These are phyloP conservation scores for Leiothrix lutea DNA, from an alignment of 2,113 vertebrate genomes.

Conservation along the genomic window DNA sequence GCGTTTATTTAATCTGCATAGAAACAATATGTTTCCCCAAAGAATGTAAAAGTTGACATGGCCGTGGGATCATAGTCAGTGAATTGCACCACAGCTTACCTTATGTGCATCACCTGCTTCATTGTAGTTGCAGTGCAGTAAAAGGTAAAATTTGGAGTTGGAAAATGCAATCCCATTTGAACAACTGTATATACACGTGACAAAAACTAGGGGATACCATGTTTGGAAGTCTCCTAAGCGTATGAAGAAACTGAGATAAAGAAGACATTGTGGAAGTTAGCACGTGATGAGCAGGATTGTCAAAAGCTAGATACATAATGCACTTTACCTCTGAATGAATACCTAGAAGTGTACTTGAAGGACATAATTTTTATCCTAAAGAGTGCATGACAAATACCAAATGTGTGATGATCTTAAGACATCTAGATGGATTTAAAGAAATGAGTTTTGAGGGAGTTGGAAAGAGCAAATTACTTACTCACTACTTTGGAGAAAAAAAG, in stretches of 20 bases:
- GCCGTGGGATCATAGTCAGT: not conserved
- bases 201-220: fast-evolving
- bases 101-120: not conserved
- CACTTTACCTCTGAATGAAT: not conserved
- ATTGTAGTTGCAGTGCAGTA: not conserved
- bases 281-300: not conserved
- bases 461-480: not conserved
- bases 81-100: not conserved
- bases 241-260: not conserved
- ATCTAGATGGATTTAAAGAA: not conserved
- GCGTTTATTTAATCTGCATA: not conserved
- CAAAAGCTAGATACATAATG: fast-evolving
- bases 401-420: not conserved
- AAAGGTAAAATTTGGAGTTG: not conserved
- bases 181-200: not conserved
- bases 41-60: not conserved
- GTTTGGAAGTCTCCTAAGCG: not conserved
- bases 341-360: not conserved
- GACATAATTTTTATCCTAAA: not conserved
- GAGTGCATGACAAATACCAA: not conserved
- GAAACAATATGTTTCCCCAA: not conserved
- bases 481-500: not conserved
- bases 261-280: not conserved
- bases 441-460: not conserved
- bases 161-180: not conserved